These are phyloP conservation scores for Xiphorhynchus erythropygius DNA, from an alignment of 2,797 vertebrate species.

Conservation along the genomic window DNA sequence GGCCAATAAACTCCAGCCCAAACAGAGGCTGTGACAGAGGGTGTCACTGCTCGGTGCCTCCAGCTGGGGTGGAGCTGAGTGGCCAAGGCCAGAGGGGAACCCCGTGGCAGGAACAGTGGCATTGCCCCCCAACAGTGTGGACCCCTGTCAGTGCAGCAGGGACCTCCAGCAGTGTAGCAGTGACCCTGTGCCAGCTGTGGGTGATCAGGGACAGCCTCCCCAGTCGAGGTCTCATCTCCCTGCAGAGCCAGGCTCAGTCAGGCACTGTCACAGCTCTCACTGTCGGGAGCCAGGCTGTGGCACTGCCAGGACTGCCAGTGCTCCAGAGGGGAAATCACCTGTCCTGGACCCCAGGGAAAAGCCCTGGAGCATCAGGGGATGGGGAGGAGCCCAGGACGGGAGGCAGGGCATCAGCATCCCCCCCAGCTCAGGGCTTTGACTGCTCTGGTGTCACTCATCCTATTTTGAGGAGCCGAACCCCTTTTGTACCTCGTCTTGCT, in stretches of 20 bases:
- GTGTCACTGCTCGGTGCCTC: rapidly evolving
- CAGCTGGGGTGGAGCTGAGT: rapidly evolving
- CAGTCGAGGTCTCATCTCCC: rapidly evolving
- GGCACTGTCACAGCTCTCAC: background rate
- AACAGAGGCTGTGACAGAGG: rapidly evolving
- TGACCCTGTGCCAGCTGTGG: background rate
- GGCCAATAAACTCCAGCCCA: background rate
- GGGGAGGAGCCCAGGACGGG: background rate
- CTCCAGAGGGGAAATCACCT: background rate
- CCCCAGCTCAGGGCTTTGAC: background rate
- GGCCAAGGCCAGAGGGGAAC: rapidly evolving
- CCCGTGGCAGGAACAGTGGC: background rate
- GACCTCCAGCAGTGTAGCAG: background rate
- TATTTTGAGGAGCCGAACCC: background rate
- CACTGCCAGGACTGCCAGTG: background rate
- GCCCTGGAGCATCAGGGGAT: background rate
- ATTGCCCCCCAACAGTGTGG: too few species aligned
- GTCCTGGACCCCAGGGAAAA: background rate
- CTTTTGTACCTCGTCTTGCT: rapidly evolving
- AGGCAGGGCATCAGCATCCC: background rate
- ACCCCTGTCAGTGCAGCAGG: rapidly evolving
- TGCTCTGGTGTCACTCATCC: background rate
- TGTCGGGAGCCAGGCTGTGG: background rate
- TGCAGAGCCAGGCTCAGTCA: background rate
- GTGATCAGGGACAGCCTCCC: background rate